Evolutionary conservation across 2,888 invertebrate genomes (phyloP), one percentile per base, ranked within the genome.

Genomic region (Polydrusus cervinus): DNA sequence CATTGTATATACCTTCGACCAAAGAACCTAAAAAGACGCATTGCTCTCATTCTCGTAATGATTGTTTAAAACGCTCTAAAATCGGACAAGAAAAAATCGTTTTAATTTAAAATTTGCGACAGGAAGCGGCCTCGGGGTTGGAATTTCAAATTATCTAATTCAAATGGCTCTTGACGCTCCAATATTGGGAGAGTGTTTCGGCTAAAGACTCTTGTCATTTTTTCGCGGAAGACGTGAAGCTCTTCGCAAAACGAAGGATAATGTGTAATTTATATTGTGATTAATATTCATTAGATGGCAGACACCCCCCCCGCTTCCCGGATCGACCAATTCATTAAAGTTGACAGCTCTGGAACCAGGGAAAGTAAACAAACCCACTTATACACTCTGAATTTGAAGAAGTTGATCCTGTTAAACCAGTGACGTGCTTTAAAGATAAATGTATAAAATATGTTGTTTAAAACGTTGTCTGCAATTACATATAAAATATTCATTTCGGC

Each of bases 201-300:
- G 65, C 64, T 72, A 72, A 76, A 73, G 76, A 61, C 76, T 76
- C 76, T 71, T 61, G 76, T 74, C 71, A 74, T 70, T 76, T 76
- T 76, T 76, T 76, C 61, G 71, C 47, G 40, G 16, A 66, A 57
- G 66, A 71, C 73, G 74, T 53, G 68, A 61, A 69, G 49, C 65
- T 71, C 66, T 62, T 74, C 47, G 66, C 55, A 62, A 76, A 71
- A 70, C 67, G 61, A 60, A 70, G 76, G 74, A 76, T 76, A 74
- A 76, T 61, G 76, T 74, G 74, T 74, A 76, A 76, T 76, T 76
- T 76, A 76, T 74, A 76, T 76, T 74, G 74, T 74, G 76, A 76
- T 76, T 76, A 76, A 76, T 76, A 76, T 76, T 76, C 76, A 76
- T 76, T 76, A 76, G 60, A 53, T 40, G 62, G 30, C 45, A 72